Evolutionary conservation across 1,140 invertebrate species (phyloP).

Genomic region (Leptonema lineaticorne): DNA sequence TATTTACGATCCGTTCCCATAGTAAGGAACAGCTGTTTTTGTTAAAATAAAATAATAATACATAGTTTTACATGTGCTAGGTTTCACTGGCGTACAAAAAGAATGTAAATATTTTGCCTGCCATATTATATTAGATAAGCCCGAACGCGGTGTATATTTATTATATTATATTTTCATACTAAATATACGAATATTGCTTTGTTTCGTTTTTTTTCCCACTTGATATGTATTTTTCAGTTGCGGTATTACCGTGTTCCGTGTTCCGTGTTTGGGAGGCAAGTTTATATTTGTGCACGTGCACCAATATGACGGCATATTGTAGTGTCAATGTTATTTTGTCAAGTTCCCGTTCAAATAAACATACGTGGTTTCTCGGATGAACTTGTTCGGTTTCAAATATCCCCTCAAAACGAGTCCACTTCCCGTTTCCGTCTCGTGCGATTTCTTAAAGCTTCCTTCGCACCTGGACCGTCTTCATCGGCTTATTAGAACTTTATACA

Average conservation of each 20-base stretch:
- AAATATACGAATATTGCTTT: too few relatives aligned
- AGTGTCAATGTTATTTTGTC: neutral
- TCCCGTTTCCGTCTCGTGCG: neutral
- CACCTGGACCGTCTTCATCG: neutral
- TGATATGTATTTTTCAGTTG: too few relatives aligned
- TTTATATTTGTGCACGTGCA: neutral
- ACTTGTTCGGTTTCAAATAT: conserved; percentile 1
- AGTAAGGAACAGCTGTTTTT: too few relatives aligned
- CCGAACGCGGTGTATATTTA: too few relatives aligned
- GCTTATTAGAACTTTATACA: neutral
- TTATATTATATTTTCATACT: too few relatives aligned
- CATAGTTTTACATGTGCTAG: too few relatives aligned
- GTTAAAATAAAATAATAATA: too few relatives aligned
- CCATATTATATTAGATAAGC: too few relatives aligned
- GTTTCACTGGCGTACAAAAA: too few relatives aligned
- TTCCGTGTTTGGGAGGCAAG: neutral
- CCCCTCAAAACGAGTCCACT: neutral
- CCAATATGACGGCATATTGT: neutral
- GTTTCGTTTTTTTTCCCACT: too few relatives aligned
- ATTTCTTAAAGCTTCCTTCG: neutral
- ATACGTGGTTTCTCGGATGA: neutral
- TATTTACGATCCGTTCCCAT: too few relatives aligned
- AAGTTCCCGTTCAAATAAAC: conserved; percentile 1
- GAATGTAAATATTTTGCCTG: too few relatives aligned
- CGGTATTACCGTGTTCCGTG: neutral